Base-by-base conservation (phyloP, 53 echinoderm and acorn worm genomes). In the Echinarachnius parma region DNA sequence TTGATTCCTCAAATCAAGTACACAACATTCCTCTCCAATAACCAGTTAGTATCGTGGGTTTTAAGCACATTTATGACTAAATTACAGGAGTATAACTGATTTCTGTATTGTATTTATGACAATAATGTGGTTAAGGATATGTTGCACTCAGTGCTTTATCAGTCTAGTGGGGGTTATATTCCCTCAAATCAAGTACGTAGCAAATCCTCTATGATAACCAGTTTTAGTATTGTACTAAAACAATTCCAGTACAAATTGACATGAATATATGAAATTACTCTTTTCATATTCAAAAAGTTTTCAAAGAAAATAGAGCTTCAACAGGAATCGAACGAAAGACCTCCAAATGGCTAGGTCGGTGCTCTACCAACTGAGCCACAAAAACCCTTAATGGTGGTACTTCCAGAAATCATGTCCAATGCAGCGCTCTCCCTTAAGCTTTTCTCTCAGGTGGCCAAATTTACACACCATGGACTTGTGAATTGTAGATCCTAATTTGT, bases 11-110 rank as follows among this genome's bases (percentile, higher is more conserved):
- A 87, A 74, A 86, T 87, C 35, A 92, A 92, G 59, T 84, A 87
- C 58, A 84, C 92, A 66, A 88, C 92, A 46, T 92, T 88, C 75
- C 82, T 92, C 28, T 92, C 87, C 75, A 92, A 92, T 67, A 84
- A 92, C 66, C 87, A 87, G 76, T 63, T 91, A n/a, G 92, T 92
- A 22, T 92, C 87, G 92, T 92, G 77, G n/a, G n/a, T n/a, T n/a
- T n/a, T n/a, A n/a, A n/a, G n/a, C n/a, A 87, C 87, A 84, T 21
- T 52, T 0, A 19, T 21, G 7, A n/a, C 20, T 8, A 52, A 52
- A 8, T 52, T 16, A 15, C 53, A 52, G 14, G 14, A 16, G 7
- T 52, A 15, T 15, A 23, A 24, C 9, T 28, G 23, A 26, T 25
- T 57, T 5, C 4, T 57, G 14, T 26, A 11, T 4, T 9, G 11